These are phyloP conservation scores for Distichodus sexfasciatus DNA, from an alignment of 2,797 vertebrate genomes.

Conservation along the genomic window DNA sequence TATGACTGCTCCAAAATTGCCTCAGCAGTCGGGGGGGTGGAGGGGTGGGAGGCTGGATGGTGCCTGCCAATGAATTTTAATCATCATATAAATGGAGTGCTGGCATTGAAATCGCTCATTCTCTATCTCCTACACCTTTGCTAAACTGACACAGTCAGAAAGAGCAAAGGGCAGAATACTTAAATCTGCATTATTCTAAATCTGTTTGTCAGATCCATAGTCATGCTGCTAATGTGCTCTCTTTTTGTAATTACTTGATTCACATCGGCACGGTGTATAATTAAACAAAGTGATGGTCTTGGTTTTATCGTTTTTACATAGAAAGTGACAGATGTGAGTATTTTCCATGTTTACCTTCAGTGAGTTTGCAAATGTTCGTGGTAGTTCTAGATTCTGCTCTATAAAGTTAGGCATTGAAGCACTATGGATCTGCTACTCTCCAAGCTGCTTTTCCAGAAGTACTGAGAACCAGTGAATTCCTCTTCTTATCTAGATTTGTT, in stretches of 20 bases:
- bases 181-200: slow-evolving; percentile 45
- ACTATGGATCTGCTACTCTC: no score
- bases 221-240: background rate
- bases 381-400: no score
- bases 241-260: slow-evolving; percentile 18
- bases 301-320: no score
- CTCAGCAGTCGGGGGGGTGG: slow-evolving; percentile 73
- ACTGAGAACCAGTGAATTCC: no score
- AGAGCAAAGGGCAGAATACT: slow-evolving; percentile 19
- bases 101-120: slow-evolving; percentile 54
- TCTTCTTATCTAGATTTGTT: no score
- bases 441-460: no score
- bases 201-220: slow-evolving; percentile 26
- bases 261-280: no score
- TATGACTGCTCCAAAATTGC: slow-evolving; percentile 97
- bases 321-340: no score
- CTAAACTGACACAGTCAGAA: slow-evolving; percentile 20
- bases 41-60: slow-evolving; percentile 64
- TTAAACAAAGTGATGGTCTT: no score
- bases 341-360: no score
- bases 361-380: no score
- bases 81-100: slow-evolving; percentile 89
- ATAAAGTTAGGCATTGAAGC: no score
- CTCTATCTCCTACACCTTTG: slow-evolving; percentile 24
- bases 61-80: slow-evolving; percentile 95